These are phyloP conservation scores for Danionella dracula DNA, from an alignment of 2,797 vertebrate genomes.

Conservation along the genomic window DNA sequence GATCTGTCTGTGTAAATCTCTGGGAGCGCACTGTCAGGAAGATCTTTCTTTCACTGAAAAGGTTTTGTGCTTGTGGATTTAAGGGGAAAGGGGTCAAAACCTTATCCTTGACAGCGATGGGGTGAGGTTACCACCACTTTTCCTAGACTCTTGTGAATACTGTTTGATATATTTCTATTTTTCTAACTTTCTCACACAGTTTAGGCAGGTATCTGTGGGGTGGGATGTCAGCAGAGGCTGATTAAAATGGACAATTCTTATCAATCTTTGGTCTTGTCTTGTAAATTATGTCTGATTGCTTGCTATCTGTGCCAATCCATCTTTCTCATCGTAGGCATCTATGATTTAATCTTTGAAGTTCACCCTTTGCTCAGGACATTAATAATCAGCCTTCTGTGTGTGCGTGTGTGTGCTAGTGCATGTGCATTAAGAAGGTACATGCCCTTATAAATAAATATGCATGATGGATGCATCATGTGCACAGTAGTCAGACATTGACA, in stretches of 20 bases:
- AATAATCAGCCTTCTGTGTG: conserved; percentile 24
- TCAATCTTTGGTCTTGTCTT: conserved; percentile 66
- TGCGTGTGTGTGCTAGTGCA: conserved; percentile 6
- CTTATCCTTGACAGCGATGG: conserved; percentile 72
- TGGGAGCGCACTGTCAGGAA: conserved; percentile 24
- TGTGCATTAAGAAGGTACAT: conserved; percentile 16
- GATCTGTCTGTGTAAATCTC: conserved; percentile 17
- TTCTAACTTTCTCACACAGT: conserved; percentile 19
- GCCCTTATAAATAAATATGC: neutral
- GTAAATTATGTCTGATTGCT: conserved; percentile 77
- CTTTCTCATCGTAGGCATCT: conserved; percentile 63
- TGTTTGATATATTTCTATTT: conserved; percentile 40
- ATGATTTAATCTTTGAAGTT: conserved; percentile 35
- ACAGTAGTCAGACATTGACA: neutral
- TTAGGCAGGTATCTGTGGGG: conserved; percentile 16
- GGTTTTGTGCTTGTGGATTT: conserved; percentile 28
- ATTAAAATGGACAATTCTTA: conserved; percentile 65
- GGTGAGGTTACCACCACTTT: conserved; percentile 63
- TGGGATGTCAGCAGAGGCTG: conserved; percentile 41
- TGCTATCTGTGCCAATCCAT: conserved; percentile 69
- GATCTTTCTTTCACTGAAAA: conserved; percentile 21
- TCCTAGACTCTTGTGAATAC: conserved; percentile 49
- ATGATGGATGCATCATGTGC: neutral
- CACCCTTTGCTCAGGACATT: conserved; percentile 35
- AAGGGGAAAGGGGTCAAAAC: conserved; percentile 58